Evolutionary conservation across 2,113 vertebrate genomes (phyloP).

Genomic region (Archocentrus centrarchus): DNA sequence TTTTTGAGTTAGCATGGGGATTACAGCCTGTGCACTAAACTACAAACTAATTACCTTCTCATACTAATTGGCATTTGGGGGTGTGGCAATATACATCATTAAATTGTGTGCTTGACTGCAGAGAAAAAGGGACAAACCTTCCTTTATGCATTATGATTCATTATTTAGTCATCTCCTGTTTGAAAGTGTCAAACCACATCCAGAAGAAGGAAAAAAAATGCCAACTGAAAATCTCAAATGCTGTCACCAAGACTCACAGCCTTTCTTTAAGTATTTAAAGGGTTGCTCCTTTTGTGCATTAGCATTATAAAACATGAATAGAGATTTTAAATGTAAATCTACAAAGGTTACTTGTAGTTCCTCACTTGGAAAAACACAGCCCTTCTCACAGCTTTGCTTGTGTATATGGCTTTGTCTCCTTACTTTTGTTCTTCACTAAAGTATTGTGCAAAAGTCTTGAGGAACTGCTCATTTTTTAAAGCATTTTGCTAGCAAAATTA

Average conservation of each 20-base stretch:
- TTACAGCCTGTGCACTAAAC: background rate
- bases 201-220: background rate
- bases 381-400: background rate
- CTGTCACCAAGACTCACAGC: background rate
- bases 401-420: background rate
- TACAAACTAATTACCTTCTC: slow-evolving; percentile 21
- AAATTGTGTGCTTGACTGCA: background rate
- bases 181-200: background rate
- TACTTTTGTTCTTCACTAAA: background rate
- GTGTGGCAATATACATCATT: background rate
- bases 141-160: background rate
- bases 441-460: background rate
- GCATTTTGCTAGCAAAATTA: background rate
- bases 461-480: background rate
- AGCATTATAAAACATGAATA: slow-evolving; percentile 13
- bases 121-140: background rate
- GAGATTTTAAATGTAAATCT: slow-evolving; percentile 7
- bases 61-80: background rate
- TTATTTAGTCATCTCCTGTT: background rate
- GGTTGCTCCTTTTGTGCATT: background rate
- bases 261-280: background rate
- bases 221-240: background rate
- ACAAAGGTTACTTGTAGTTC: background rate
- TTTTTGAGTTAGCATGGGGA: background rate
- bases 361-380: background rate